Conservation (phyloP, 2,797 vertebrate species). For the Sitta carolinensis region DNA sequence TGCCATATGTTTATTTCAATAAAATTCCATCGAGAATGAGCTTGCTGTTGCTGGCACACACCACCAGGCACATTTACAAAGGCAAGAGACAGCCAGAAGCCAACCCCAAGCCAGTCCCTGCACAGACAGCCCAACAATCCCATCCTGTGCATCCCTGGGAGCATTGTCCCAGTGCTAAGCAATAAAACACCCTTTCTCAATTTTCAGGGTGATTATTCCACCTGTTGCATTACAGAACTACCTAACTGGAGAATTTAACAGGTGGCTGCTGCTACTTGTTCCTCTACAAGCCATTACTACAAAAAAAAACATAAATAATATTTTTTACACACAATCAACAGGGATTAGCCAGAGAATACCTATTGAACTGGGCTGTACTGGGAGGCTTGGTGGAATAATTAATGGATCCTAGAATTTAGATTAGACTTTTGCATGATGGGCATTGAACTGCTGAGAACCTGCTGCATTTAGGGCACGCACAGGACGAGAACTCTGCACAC, state of each 20-base stretch:
- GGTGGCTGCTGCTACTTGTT: neutral
- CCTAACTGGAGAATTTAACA: neutral
- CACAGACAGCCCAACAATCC: neutral
- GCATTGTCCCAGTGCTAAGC: neutral
- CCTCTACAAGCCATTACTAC: neutral
- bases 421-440: neutral
- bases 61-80: neutral
- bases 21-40: neutral
- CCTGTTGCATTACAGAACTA: neutral
- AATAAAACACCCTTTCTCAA: neutral
- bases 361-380: neutral
- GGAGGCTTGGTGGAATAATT: neutral
- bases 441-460: neutral
- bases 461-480: neutral
- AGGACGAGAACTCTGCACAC: neutral
- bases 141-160: neutral
- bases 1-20: neutral
- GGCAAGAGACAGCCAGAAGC: neutral
- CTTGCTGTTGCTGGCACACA: neutral
- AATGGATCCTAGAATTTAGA: neutral
- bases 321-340: neutral
- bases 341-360: neutral
- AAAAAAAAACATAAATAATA: neutral
- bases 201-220: neutral
- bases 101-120: neutral